Evolutionary conservation across 53 echinoderm and acorn worm species (phyloP).

Genomic region (Echinarachnius parma): DNA sequence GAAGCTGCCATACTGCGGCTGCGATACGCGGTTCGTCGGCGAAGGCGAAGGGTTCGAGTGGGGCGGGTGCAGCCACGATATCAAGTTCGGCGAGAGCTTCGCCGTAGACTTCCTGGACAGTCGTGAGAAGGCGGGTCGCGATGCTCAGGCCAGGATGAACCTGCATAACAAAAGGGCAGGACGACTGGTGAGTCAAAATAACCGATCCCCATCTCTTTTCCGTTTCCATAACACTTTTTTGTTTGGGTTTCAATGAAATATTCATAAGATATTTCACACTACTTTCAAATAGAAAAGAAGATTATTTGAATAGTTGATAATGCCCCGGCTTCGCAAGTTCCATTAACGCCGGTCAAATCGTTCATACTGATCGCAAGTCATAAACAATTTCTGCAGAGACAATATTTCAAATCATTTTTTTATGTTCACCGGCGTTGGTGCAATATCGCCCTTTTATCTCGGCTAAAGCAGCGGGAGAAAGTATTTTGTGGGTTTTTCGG

Average conservation of each 20-base stretch:
- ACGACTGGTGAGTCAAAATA: constrained; percentile 89
- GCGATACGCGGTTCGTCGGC: constrained; percentile 73
- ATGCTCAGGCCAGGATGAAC: constrained; percentile 80
- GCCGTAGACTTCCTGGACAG: constrained; percentile 74
- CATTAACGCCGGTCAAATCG: no score
- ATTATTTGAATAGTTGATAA: no score
- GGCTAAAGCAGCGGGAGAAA: constrained; percentile 34
- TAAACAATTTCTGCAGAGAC: no score
- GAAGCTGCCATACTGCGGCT: constrained; percentile 74
- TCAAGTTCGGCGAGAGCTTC: constrained; percentile 76
- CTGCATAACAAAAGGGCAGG: constrained; percentile 93
- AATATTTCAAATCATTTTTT: no score
- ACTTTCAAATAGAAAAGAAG: no score
- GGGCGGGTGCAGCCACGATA: constrained; percentile 97
- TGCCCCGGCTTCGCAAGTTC: no score
- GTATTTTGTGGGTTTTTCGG: constrained; percentile 48
- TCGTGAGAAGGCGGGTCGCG: constrained; percentile 61
- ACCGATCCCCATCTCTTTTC: no score
- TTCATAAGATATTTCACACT: no score
- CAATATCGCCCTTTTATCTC: background rate
- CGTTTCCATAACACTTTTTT: no score
- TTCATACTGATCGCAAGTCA: no score
- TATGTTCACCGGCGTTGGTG: background rate
- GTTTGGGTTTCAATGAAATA: no score
- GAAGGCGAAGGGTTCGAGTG: constrained; percentile 75